Evolutionary conservation across 1,140 invertebrate species (phyloP), one percentile per base, ranked within the genome.

Genomic region (Teleogryllus occipitalis): DNA sequence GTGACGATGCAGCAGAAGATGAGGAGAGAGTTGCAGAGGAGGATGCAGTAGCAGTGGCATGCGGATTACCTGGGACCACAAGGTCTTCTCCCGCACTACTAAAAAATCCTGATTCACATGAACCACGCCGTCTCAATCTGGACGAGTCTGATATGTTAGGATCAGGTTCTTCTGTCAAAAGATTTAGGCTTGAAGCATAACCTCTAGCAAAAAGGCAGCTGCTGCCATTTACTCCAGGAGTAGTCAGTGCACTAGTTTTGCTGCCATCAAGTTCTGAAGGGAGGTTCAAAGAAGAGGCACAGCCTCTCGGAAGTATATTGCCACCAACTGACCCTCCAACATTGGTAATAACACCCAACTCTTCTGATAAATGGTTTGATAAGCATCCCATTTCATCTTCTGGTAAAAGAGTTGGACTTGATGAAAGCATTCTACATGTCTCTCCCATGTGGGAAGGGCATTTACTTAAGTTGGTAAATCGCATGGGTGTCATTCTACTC

Each of bases 41-140:
- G 22, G 83, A 82, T 72, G 82, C 83, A 47, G 75, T 80, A 47
- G 22, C 22, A 14, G 47, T 75, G 72, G 73, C 21, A 12, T 14
- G 14, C 1, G 75, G 21, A 15, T 46, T 80, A 22, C 83, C 39
- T 83, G 83, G 10, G 83, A 84, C 75, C 80, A 81, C 65, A 80
- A 81, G 47, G 83, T 94, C 93, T 84, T 94, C 92, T 82, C 93
- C 92, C 72, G 93, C 92, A 82, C 93, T 94, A 47, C 94, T 95
- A 87, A 94, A 96, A 83, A 96, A 96, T 3, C 95, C 95, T 48
- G 93, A 95, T 85, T 96, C 95, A 83, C 94, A 95, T 10, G 94
- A 96, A n/a, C 94, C 94, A 54, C 94, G 88, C 14, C 94, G 87
- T 75, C 90, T 87, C 4, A 91, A 84, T 39, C 74, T 27, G 14